Percentiles rank a stretch among this genome's conserved stretches.
These are phyloP conservation scores for Periophthalmodon schlosseri DNA, from an alignment of 2,113 vertebrate species.

Conservation along the genomic window DNA sequence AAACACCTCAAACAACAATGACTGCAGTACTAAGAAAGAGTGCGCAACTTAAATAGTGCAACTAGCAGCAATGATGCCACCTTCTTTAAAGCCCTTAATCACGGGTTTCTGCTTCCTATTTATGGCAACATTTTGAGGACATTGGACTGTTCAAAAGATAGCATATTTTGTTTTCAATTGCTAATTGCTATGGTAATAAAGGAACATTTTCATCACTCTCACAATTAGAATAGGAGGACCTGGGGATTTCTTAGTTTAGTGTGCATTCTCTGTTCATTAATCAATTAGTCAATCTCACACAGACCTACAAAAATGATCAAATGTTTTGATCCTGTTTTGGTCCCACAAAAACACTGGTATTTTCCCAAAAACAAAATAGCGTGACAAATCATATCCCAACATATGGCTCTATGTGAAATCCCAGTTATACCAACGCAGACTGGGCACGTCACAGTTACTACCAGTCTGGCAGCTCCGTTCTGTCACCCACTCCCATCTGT, in stretches of 20 bases:
- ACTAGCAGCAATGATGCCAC: background rate
- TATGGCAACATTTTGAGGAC: too few species aligned
- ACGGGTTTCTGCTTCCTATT: too few species aligned
- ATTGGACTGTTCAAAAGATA: too few species aligned
- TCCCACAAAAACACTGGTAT: too few species aligned
- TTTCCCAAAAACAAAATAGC: background rate
- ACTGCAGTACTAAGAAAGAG: background rate
- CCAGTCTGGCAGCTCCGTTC: slow-evolving; percentile 52
- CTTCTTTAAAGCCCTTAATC: too few species aligned
- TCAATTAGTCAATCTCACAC: too few species aligned
- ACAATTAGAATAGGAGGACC: background rate
- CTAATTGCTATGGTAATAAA: too few species aligned
- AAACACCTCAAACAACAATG: background rate
- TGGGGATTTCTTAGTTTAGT: background rate
- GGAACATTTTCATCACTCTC: background rate
- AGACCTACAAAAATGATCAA: too few species aligned
- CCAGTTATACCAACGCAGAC: slow-evolving; percentile 22
- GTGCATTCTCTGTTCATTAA: background rate
- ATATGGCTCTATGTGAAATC: slow-evolving; percentile 12
- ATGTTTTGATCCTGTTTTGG: too few species aligned
- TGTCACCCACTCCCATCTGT: slow-evolving; percentile 60
- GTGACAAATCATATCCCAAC: background rate
- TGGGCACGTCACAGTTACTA: slow-evolving; percentile 35
- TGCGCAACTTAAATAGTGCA: background rate
- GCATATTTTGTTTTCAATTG: too few species aligned